These are phyloP conservation scores for Holcopasites calliopsidis DNA, from an alignment of 1,140 invertebrate genomes.

Conservation along the genomic window DNA sequence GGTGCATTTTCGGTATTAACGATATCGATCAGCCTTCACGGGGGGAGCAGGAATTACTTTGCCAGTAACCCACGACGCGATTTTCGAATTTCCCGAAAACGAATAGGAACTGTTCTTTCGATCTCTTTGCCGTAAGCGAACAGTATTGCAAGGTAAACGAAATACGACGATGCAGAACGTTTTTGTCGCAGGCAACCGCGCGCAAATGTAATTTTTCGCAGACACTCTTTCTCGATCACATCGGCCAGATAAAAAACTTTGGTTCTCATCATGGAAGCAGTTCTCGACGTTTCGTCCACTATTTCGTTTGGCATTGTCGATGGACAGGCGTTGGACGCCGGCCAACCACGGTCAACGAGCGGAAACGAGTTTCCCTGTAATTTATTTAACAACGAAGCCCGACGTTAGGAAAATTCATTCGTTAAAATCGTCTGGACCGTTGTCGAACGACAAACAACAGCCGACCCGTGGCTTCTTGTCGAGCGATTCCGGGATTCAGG, in stretches of 20 bases:
- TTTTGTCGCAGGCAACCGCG: constrained; percentile 13
- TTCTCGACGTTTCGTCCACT: constrained; percentile 37
- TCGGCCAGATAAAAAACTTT: constrained; percentile 25
- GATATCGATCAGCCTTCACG: too few species aligned
- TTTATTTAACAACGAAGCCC: constrained; percentile 39
- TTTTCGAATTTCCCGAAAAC: too few species aligned
- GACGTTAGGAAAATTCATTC: constrained; percentile 36
- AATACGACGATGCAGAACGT: neutral
- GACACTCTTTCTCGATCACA: constrained; percentile 33
- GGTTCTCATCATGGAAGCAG: constrained; percentile 20
- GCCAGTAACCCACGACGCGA: too few species aligned
- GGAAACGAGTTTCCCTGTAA: constrained; percentile 28
- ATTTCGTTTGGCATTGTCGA: constrained; percentile 35
- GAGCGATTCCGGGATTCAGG: neutral
- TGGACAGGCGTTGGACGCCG: constrained; percentile 10
- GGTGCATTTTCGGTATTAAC: too few species aligned
- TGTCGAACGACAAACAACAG: neutral
- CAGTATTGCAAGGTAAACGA: neutral
- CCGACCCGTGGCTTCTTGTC: neutral
- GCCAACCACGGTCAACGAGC: constrained; percentile 19
- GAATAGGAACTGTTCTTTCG: too few species aligned
- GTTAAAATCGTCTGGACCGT: constrained; percentile 34
- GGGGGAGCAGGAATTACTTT: too few species aligned
- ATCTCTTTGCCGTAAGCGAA: too few species aligned
- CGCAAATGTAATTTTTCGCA: constrained; percentile 9